Base-by-base conservation (phyloP, 2,888 invertebrate genomes). In the Tetragonisca angustula region DNA sequence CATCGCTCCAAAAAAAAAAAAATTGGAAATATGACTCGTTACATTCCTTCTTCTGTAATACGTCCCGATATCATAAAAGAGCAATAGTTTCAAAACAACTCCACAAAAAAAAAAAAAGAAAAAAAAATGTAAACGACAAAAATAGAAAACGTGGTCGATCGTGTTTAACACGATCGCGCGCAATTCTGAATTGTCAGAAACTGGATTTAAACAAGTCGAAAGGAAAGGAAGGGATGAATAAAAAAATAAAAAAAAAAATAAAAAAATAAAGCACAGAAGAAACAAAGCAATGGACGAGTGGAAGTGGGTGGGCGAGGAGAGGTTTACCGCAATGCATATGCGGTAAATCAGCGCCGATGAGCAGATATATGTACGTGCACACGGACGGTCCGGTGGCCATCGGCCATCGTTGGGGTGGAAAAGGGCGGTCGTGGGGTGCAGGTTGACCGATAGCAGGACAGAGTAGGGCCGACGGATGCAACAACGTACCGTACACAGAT, bases 281-380 rank as follows among this genome's bases (percentile, higher is more conserved):
- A 69, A 49, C 50, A 61, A 71, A 43, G 36, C 15, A 65, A 43
- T 36, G 52, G 50, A 3, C 61, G 49, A 50, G 15, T 61, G 32
- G 54, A 21, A 61, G 65, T 43, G 11, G 11, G 17, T 68, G n/a
- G 76, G 11, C 43, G 68, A 71, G 32, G 61, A 36, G 9, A 50
- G 87, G 82, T 84, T 82, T 85, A 86, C 86, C 85, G 88, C 88
- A 87, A 88, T 89, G 91, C 91, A 91, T 90, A 87, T 86, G 91
- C 89, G 87, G 90, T 92, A 92, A 92, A 92, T 92, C 91, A 92
- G 90, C 87, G 89, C 84, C 88, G 91, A 91, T 91, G 89, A 89
- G 80, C 87, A 87, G 90, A 87, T 90, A 90, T 90, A 90, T 32
- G 32, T 86, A 83, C 85, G 85, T 72, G 83, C 81, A 83, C 85